These are phyloP conservation scores for Tinea pellionella DNA, from an alignment of 2,888 invertebrate genomes.

Conservation along the genomic window DNA sequence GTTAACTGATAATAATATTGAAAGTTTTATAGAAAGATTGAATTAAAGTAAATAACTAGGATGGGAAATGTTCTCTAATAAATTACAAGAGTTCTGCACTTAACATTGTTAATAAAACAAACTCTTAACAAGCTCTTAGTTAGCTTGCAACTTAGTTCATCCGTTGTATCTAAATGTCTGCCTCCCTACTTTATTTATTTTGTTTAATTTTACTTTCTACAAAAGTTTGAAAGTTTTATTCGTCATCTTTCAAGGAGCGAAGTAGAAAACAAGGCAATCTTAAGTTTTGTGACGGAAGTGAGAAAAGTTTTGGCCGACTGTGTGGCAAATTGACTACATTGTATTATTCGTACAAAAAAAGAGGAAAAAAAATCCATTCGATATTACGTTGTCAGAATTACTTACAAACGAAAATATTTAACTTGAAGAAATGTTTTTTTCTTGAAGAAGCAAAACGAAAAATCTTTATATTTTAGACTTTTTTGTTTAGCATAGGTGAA, in stretches of 20 bases:
- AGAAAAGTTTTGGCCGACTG: slow-evolving; percentile 38
- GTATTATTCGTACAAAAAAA: slow-evolving; percentile 36
- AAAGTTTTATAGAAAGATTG: not conserved
- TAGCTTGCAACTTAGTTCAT: slow-evolving; percentile 13
- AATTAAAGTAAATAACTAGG: not conserved
- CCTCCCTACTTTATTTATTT: slow-evolving; percentile 14
- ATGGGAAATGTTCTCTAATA: not conserved
- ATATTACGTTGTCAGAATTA: not conserved
- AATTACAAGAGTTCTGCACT: slow-evolving; percentile 6
- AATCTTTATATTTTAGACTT: no score
- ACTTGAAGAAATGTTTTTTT: not conserved
- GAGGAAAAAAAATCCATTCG: not conserved
- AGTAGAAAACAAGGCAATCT: slow-evolving; percentile 57
- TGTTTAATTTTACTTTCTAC: slow-evolving; percentile 17
- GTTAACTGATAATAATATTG: not conserved
- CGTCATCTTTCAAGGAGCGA: slow-evolving; percentile 39
- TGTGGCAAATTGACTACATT: slow-evolving; percentile 52
- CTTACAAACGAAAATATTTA: not conserved
- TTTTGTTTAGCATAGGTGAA: no score
- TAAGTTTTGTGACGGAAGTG: slow-evolving; percentile 40
- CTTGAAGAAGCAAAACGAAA: not conserved
- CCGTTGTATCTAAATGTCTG: slow-evolving; percentile 11
- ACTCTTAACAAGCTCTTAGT: slow-evolving; percentile 12
- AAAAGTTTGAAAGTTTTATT: slow-evolving; percentile 37
- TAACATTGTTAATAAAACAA: slow-evolving; percentile 10